A percentile compares a stretch with the other conserved stretches of the same genome.
phyloP scores from a whole-genome alignment of 2,888 invertebrate genomes.

The Drosophila melanosoma region DNA sequence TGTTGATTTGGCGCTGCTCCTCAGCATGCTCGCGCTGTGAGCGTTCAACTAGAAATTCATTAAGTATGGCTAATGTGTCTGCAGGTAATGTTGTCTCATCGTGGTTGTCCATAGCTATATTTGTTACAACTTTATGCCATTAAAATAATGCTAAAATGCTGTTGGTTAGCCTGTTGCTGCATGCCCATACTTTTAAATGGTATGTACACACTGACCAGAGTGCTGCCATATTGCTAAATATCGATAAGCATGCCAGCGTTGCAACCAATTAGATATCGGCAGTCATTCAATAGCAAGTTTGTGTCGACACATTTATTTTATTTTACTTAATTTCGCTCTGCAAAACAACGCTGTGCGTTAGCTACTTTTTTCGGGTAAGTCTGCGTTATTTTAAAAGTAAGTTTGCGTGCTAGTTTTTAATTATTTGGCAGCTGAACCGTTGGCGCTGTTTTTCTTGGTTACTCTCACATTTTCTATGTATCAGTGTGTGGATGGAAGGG shows the following conservation, averaged over 20 bases:
- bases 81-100: slow-evolving; percentile 89
- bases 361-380: slow-evolving; percentile 42
- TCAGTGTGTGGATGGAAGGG: slow-evolving; percentile 16
- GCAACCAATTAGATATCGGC: slow-evolving; percentile 30
- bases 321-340: slow-evolving; percentile 45
- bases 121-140: slow-evolving; percentile 1
- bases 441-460: slow-evolving; percentile 25
- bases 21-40: slow-evolving; percentile 87
- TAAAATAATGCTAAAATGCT: slow-evolving; percentile 8
- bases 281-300: slow-evolving; percentile 28
- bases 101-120: slow-evolving; percentile 82
- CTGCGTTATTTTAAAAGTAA: background rate
- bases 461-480: slow-evolving; percentile 15
- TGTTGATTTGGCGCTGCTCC: slow-evolving; percentile 77
- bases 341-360: slow-evolving; percentile 35
- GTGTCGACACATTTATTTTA: slow-evolving; percentile 52
- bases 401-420: background rate
- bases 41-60: slow-evolving; percentile 91
- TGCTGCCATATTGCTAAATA: slow-evolving; percentile 5
- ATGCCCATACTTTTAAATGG: background rate
- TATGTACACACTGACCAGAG: slow-evolving; percentile 36
- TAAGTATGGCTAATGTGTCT: slow-evolving; percentile 90
- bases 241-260: slow-evolving; percentile 29
- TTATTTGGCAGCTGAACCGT: slow-evolving; percentile 11
- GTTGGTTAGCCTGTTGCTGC: slow-evolving; percentile 4